These are phyloP conservation scores for Hermodice carunculata DNA, from an alignment of 2,888 invertebrate genomes.

Conservation along the genomic window DNA sequence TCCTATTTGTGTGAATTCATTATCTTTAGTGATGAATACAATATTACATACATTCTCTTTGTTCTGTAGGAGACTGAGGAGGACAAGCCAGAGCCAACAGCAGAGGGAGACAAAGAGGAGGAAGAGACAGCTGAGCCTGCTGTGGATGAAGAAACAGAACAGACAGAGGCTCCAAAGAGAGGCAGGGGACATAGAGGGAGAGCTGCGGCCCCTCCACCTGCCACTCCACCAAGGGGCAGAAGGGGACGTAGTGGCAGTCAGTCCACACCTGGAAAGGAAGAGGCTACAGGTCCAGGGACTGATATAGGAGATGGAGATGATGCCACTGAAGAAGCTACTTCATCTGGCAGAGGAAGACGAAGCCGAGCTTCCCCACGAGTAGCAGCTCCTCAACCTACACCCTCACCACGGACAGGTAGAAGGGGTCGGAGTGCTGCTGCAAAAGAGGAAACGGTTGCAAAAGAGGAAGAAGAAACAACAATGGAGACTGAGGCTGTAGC, in stretches of 20 bases:
- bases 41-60: too few relatives aligned
- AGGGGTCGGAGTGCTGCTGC: too few relatives aligned
- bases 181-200: background rate
- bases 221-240: background rate
- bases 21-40: too few relatives aligned
- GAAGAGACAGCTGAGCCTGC: conserved; percentile 4
- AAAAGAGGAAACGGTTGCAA: background rate
- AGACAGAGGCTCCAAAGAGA: background rate
- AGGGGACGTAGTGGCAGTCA: too few relatives aligned
- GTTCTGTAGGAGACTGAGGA: too few relatives aligned
- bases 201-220: background rate
- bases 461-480: background rate
- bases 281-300: background rate
- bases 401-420: too few relatives aligned
- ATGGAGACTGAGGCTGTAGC: background rate
- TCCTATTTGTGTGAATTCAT: too few relatives aligned
- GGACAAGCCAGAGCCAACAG: too few relatives aligned
- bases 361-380: background rate
- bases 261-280: too few relatives aligned
- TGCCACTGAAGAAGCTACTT: background rate
- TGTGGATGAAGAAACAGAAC: conserved; percentile 4
- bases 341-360: background rate
- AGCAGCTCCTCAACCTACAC: too few relatives aligned
- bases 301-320: background rate
- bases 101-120: background rate